Evolutionary conservation across 2,113 vertebrate species (phyloP), one percentile per base, ranked within the genome.

Genomic region (Zingel zingel): DNA sequence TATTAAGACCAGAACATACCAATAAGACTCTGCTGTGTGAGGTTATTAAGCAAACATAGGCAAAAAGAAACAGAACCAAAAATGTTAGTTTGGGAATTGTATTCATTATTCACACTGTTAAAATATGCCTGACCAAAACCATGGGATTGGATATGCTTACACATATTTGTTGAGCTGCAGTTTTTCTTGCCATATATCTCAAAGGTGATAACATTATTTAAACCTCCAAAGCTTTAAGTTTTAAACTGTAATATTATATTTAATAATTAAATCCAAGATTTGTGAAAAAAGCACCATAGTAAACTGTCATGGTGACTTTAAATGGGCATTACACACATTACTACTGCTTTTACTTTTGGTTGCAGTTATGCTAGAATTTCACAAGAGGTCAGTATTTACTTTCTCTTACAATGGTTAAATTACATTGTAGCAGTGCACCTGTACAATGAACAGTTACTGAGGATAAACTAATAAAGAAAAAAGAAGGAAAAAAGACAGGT

Each of bases 371-470:
- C 12, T 9, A 30, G 9, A 36, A 27, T 66, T 14, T 47, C 93
- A 92, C 86, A 83, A 87, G 93, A 88, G 88, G 92, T 82, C 93
- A 91, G 68, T 70, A 30, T 94, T 90, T 85, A 27, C 83, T 58
- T 86, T 86, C 51, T 30, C 50, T 79, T 27, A 27, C 27, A 27
- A 0, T 27, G 27, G 27, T 27, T 27, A 27, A 27, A 27, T 27
- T 27, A 27, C 27, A 27, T 27, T 27, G 27, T 27, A 27, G 27
- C 2, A 27, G 27, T 27, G 27, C 27, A 27, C 27, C 27, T 27
- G 27, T 27, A 27, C 27, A 27, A 27, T 27, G 27, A 27, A 27
- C 27, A 27, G 27, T 27, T 27, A 2, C 27, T 27, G 27, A 27
- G 27, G 27, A 27, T 27, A 27, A 27, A 27, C 27, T 27, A 27